Conservation (phyloP, 2,888 invertebrate species). For the Gasteruption jaculator region DNA sequence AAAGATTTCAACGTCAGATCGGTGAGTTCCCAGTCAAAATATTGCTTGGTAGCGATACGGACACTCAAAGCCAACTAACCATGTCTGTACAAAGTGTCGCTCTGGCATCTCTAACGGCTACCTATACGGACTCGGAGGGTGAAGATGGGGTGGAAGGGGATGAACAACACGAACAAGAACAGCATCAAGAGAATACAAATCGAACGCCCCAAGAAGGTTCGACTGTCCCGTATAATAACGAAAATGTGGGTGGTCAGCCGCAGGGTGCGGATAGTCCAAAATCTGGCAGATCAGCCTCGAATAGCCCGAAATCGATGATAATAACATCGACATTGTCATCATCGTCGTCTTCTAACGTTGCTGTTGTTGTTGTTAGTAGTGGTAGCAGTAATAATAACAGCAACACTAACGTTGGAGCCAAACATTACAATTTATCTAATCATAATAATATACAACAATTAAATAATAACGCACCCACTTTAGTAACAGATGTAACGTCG, state of each 20-base stretch:
- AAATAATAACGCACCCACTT: constrained; percentile 42
- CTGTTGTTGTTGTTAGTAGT: constrained; percentile 27
- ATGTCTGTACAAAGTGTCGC: constrained; percentile 57
- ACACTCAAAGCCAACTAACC: constrained; percentile 49
- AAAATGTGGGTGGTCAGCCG: constrained; percentile 40
- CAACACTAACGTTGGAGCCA: constrained; percentile 35
- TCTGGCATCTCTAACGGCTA: constrained; percentile 80
- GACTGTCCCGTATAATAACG: constrained; percentile 42
- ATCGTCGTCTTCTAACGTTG: too few species aligned
- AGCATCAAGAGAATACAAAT: constrained; percentile 55
- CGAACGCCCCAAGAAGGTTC: constrained; percentile 39
- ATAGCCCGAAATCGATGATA: constrained; percentile 41
- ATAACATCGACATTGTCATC: constrained; percentile 11
- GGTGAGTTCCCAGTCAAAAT: constrained; percentile 51
- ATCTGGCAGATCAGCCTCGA: constrained; percentile 43
- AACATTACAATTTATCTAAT: too few species aligned
- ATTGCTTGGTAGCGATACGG: constrained; percentile 47
- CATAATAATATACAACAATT: too few species aligned
- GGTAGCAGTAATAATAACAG: constrained; percentile 36
- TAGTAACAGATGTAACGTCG: constrained; percentile 41
- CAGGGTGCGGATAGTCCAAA: constrained; percentile 42
- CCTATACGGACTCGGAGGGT: constrained; percentile 88
- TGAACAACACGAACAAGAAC: too few species aligned
- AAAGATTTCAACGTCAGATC: constrained; percentile 33
- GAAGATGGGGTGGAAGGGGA: constrained; percentile 72